These are phyloP conservation scores for Drosophila ficusphila DNA, from an alignment of 1,140 invertebrate species.

Conservation along the genomic window DNA sequence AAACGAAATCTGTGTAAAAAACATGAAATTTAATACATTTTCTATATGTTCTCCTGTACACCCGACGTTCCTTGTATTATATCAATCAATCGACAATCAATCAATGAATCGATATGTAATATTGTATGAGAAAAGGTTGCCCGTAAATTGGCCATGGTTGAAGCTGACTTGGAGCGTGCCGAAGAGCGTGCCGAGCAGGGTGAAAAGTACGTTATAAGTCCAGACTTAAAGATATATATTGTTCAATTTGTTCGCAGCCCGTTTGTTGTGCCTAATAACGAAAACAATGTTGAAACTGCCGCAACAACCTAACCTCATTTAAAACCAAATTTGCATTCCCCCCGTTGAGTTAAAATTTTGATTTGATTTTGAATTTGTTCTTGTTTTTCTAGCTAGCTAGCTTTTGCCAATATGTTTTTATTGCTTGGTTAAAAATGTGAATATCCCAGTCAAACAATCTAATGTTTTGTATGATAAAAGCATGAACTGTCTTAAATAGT, in stretches of 20 bases:
- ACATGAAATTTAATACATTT: conserved; percentile 63
- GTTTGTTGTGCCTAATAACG: conserved; percentile 45
- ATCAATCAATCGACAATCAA: conserved; percentile 33
- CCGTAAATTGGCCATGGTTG: conserved; percentile 99
- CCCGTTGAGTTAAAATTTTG: conserved; percentile 24
- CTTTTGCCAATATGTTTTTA: conserved; percentile 50
- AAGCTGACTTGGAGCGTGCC: conserved; percentile 99
- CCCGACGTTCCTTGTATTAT: conserved; percentile 26
- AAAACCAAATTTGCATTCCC: conserved; percentile 29
- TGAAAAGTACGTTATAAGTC: conserved; percentile 95
- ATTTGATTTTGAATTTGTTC: conserved; percentile 32
- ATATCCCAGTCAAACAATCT: conserved; percentile 39
- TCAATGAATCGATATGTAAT: conserved; percentile 49
- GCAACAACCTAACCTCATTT: conserved; percentile 70
- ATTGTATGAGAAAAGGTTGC: conserved; percentile 92
- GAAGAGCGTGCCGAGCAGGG: conserved; percentile 99
- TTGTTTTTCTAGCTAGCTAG: conserved; percentile 75
- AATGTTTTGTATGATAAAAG: conserved; percentile 38
- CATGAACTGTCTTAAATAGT: conserved; percentile 53
- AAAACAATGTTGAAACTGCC: conserved; percentile 42
- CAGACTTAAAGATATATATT: conserved; percentile 25
- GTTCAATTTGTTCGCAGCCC: conserved; percentile 44
- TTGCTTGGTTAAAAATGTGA: conserved; percentile 72
- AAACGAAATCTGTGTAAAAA: conserved; percentile 29
- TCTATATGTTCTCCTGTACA: conserved; percentile 59